phyloP scores from a whole-genome alignment of 2,113 vertebrate species.

The Leptobrachium ailaonicum region DNA sequence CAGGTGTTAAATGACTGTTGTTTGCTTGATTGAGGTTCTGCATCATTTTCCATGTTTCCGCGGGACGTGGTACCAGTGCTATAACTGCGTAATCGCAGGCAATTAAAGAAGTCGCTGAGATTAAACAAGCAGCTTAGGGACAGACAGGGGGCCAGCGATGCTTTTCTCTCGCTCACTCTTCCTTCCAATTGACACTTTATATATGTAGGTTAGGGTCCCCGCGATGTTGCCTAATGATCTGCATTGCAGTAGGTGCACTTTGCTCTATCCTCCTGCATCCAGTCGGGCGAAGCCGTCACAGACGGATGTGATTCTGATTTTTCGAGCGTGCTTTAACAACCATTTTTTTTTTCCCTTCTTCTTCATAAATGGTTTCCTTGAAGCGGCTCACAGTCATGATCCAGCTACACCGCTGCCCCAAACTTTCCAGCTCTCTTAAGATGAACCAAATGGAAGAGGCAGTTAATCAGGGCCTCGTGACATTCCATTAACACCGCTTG shows the following conservation, averaged over 20 bases:
- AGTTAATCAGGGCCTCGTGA: conserved; percentile 1
- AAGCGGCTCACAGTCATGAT: conserved; percentile 28
- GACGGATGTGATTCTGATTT: conserved; percentile 21
- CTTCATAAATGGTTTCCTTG: conserved; percentile 12
- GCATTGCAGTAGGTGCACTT: background rate
- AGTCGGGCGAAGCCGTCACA: conserved; percentile 1
- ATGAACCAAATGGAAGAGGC: background rate
- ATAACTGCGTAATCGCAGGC: background rate
- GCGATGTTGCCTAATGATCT: conserved; percentile 15
- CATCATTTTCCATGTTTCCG: background rate
- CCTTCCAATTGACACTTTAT: conserved; percentile 1
- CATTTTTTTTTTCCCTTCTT: background rate
- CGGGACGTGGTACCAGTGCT: background rate
- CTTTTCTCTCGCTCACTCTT: background rate
- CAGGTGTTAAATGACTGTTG: background rate
- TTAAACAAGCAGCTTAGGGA: background rate
- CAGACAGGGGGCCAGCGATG: background rate
- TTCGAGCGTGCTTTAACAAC: conserved; percentile 28
- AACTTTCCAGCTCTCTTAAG: background rate
- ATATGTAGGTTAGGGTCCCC: conserved; percentile 23
- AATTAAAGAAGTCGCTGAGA: background rate
- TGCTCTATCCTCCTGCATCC: conserved; percentile 1
- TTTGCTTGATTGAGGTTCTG: background rate
- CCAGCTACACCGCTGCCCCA: conserved; percentile 17
- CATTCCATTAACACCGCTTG: conserved; percentile 3